Percentiles rank a stretch among this genome's conserved stretches.
phyloP scores from a whole-genome alignment of 2,888 invertebrate genomes.

The Arrhopalites spinosus region DNA sequence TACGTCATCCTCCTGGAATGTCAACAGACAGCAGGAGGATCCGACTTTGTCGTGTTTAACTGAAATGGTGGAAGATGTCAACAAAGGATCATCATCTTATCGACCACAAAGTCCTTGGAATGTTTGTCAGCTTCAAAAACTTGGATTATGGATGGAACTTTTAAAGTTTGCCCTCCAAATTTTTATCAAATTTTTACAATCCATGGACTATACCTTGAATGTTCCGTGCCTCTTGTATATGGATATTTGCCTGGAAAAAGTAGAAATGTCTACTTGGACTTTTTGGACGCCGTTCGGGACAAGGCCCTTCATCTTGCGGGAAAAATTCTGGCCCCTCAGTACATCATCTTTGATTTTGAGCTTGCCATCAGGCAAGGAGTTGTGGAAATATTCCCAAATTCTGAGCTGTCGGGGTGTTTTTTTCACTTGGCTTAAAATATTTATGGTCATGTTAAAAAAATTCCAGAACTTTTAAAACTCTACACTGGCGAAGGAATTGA shows the following conservation, averaged over 20 bases:
- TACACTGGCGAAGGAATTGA: not conserved
- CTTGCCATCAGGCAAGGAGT: not conserved
- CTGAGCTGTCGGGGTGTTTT: not conserved
- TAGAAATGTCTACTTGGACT: not conserved
- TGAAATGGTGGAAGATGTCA: not conserved
- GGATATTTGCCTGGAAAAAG: not conserved
- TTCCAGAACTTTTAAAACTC: not conserved
- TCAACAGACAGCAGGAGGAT: not conserved
- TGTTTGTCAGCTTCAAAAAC: not conserved
- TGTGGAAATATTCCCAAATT: not conserved
- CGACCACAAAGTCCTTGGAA: not conserved
- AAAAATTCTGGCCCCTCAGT: not conserved
- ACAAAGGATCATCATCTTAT: not conserved
- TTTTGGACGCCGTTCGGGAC: not conserved
- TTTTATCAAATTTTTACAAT: conserved; percentile 8
- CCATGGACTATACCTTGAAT: not conserved
- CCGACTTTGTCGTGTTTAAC: not conserved
- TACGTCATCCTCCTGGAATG: not conserved
- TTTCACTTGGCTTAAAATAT: conserved; percentile 7
- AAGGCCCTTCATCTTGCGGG: not conserved
- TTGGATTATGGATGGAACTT: conserved; percentile 7
- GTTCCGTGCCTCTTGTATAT: not conserved
- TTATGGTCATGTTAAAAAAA: not conserved
- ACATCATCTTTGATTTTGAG: conserved; percentile 6
- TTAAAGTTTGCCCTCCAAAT: conserved; percentile 2